Evolutionary conservation across 2,888 invertebrate genomes (phyloP), one percentile per base, ranked within the genome.

Genomic region (Synergus laeviventris): DNA sequence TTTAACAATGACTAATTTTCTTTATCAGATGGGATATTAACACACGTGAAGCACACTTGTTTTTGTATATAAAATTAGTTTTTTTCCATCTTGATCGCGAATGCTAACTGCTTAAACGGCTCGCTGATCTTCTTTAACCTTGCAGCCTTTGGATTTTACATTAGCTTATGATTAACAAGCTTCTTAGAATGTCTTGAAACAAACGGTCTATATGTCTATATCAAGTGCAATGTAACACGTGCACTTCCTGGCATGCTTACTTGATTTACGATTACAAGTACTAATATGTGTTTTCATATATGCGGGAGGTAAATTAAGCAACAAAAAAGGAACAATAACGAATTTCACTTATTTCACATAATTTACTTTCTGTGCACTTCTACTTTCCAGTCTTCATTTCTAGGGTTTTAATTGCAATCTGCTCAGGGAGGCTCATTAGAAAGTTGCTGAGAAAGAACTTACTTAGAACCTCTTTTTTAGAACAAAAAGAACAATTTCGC

Each of bases 291-390:
- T 31, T 31, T 31, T n/a, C n/a, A n/a, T n/a, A 49, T 45, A 14
- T 21, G 66, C 66, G 66, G 24, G 66, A 42, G 66, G 24, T 42
- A 45, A 42, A 66, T 45, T 45, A 21, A 14, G 39, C 18, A 4
- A 66, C 42, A 45, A 66, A 45, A 66, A 66, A 24, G 66, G 66
- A 66, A 66, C 66, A 66, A 66, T 66, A 24, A 14, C 16, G 42
- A 66, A 45, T 66, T 66, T 66, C 66, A 66, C 66, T 66, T 66
- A 66, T 45, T 66, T 66, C 66, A 16, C 66, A 66, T 24, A 66
- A 39, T 66, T 42, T 24, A 66, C 66, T 66, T 45, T 66, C 66
- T 66, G 45, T 12, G 16, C 24, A 45, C 66, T 66, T 24, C 24
- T 66, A 66, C 45, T 66, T 66, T 66, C 66, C 66, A 66, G 24